phyloP scores from a whole-genome alignment of 2,888 invertebrate species.

The Tetragonisca angustula region DNA sequence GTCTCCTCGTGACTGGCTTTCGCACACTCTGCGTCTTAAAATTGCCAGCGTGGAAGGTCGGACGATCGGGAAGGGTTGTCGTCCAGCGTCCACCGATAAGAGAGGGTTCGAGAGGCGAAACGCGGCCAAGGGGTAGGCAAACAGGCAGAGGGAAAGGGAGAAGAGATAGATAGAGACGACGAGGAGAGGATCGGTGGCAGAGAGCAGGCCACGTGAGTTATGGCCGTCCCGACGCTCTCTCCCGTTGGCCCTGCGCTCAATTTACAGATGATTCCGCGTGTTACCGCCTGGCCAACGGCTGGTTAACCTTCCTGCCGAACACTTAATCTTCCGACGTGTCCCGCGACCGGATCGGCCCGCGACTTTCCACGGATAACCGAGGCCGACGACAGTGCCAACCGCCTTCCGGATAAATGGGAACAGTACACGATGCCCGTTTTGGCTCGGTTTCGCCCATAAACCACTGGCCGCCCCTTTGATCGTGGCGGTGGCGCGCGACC shows the following conservation, averaged over 20 bases:
- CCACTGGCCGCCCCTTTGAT: constrained; percentile 72
- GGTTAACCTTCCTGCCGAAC: constrained; percentile 83
- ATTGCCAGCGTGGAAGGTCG: neutral
- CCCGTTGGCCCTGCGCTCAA: constrained; percentile 85
- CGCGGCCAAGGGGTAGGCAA: constrained; percentile 39
- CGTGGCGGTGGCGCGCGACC: constrained; percentile 53
- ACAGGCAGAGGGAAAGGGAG: constrained; percentile 14
- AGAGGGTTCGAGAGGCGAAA: constrained; percentile 58
- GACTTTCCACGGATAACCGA: constrained; percentile 53
- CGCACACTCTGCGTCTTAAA: neutral
- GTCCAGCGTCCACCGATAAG: neutral
- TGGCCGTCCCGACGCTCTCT: constrained; percentile 82
- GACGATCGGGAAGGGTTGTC: constrained; percentile 4
- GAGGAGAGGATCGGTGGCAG: constrained; percentile 77
- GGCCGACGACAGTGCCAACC: constrained; percentile 22
- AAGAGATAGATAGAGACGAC: constrained; percentile 15
- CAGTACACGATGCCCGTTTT: constrained; percentile 66
- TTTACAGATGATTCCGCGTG: constrained; percentile 87
- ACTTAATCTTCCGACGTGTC: constrained; percentile 84
- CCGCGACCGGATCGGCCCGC: constrained; percentile 69
- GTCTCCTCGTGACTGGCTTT: neutral
- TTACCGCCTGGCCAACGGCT: constrained; percentile 84
- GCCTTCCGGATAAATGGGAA: constrained; percentile 57
- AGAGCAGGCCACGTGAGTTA: constrained; percentile 84
- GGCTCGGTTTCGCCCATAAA: constrained; percentile 75